Conservation (phyloP, 2,113 vertebrate genomes). For the Corydoras sp. region DNA sequence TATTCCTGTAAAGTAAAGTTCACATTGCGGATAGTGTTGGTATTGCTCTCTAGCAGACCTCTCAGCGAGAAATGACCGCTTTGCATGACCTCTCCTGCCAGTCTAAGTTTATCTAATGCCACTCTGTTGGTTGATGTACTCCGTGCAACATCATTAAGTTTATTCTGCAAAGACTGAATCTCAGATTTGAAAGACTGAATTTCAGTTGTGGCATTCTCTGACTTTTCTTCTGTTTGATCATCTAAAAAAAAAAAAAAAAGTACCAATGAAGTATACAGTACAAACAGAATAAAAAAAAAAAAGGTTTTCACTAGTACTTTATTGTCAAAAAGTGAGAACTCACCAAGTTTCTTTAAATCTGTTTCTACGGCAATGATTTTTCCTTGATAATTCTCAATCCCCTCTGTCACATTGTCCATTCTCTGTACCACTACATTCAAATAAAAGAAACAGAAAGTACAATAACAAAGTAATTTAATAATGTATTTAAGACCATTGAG, state of each 20-base stretch:
- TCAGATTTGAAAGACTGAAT: constrained; percentile 83
- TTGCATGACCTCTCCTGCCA: constrained; percentile 73
- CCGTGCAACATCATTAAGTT: constrained; percentile 76
- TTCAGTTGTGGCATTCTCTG: constrained; percentile 78
- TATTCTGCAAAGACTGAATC: constrained; percentile 76
- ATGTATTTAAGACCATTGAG: no score
- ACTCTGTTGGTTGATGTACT: constrained; percentile 82
- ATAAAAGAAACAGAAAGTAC: constrained; percentile 14
- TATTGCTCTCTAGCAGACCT: constrained; percentile 78
- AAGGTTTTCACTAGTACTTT: no score
- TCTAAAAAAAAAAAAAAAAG: constrained; percentile 57
- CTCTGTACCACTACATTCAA: constrained; percentile 81
- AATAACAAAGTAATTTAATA: no score
- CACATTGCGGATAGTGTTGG: constrained; percentile 79
- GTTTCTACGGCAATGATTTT: constrained; percentile 85
- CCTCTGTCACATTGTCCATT: constrained; percentile 91
- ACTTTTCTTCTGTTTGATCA: constrained; percentile 81
- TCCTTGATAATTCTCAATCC: constrained; percentile 83
- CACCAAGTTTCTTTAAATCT: constrained; percentile 89
- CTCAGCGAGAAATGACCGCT: constrained; percentile 80
- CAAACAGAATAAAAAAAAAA: no score
- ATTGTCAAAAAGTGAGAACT: constrained; percentile 34
- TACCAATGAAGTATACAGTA: no score
- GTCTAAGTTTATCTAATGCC: constrained; percentile 76
- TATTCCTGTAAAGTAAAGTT: constrained; percentile 85